Conservation (phyloP, 2,888 invertebrate species). For the Melanostoma scalare region DNA sequence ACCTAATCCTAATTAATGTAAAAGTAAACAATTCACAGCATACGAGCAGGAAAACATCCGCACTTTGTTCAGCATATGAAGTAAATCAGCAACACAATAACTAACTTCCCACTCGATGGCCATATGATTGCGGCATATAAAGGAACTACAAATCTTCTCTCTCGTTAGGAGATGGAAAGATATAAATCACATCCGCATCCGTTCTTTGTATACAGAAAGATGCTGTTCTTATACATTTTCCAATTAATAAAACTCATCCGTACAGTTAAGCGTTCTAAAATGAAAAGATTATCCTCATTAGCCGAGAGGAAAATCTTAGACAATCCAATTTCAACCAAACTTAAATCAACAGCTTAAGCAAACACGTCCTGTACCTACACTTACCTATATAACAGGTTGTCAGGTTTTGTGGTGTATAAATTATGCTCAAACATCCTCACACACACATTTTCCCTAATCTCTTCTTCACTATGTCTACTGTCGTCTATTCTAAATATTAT, state of each 20-base stretch:
- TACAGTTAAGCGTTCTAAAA: neutral
- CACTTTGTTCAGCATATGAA: no score
- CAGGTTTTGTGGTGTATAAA: constrained; percentile 27
- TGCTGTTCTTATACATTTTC: neutral
- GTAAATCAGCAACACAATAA: no score
- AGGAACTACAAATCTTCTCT: no score
- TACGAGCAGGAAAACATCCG: no score
- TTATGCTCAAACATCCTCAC: neutral
- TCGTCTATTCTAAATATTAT: constrained; percentile 43
- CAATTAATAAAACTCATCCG: constrained; percentile 7
- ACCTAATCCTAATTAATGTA: no score
- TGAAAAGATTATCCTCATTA: constrained; percentile 25
- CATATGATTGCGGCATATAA: no score
- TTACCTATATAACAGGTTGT: constrained; percentile 20
- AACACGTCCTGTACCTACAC: neutral
- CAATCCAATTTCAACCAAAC: constrained; percentile 17
- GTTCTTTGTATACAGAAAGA: no score
- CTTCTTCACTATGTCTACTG: neutral
- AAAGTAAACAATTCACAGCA: no score
- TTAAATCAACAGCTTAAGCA: constrained; percentile 17
- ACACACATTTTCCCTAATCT: constrained; percentile 23
- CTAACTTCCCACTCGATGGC: no score
- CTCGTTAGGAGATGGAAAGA: no score
- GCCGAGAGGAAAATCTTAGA: neutral
- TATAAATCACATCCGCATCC: no score